Evolutionary conservation across 1,140 invertebrate species (phyloP).

Genomic region (Vollenhovia emeryi): DNA sequence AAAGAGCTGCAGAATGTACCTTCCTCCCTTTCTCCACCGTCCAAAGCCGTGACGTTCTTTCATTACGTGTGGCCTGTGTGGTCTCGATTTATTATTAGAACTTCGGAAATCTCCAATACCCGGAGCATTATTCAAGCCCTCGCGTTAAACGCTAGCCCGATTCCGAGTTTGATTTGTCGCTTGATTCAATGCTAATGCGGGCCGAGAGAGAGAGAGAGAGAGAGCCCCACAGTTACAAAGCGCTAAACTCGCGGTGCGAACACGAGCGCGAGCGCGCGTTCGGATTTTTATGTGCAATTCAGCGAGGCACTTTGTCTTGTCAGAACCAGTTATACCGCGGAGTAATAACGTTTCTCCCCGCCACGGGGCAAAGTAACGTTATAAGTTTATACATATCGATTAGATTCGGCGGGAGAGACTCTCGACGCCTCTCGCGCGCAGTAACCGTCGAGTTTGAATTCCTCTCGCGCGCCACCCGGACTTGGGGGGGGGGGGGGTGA

Average conservation of each 20-base stretch:
- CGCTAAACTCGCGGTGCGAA: not conserved
- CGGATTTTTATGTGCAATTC: constrained; percentile 31
- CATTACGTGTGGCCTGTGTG: not conserved
- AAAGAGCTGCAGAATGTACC: constrained; percentile 16
- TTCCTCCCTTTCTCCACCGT: not conserved
- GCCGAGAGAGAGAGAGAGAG: not conserved
- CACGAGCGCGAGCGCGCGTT: not conserved
- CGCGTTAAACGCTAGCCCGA: not conserved
- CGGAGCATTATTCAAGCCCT: not conserved
- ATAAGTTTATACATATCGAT: constrained; percentile 19
- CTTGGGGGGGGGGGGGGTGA: no score
- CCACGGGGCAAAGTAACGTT: not conserved
- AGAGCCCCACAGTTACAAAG: not conserved
- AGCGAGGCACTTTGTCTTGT: not conserved
- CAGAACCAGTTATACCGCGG: not conserved
- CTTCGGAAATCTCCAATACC: not conserved
- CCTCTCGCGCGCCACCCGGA: no score
- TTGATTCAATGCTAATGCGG: constrained; percentile 33
- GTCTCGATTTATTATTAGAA: constrained; percentile 19
- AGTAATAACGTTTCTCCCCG: not conserved
- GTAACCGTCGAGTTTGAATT: no score
- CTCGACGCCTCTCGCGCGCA: no score
- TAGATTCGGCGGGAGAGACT: not conserved
- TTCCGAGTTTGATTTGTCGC: constrained; percentile 1
- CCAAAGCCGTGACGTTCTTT: not conserved